Evolutionary conservation across 37 sponge, comb jelly and placozoan genomes (phyloP).

Genomic region (Mnemiopsis leidyi): DNA sequence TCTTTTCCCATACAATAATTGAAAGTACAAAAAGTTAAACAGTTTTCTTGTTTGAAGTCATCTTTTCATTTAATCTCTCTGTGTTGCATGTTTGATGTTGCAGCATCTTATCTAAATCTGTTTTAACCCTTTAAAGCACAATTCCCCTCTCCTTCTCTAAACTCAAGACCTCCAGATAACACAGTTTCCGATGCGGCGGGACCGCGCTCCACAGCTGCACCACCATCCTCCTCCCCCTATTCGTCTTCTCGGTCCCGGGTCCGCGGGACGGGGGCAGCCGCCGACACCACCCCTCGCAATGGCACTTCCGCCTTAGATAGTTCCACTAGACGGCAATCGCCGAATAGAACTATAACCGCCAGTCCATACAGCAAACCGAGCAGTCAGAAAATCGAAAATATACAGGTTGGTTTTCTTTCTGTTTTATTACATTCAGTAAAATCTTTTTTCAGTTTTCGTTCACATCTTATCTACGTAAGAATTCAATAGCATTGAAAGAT

Average conservation of each 20-base stretch:
- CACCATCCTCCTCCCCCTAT: slow-evolving; percentile 3
- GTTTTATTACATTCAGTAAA: too few species aligned
- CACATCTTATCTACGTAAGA: too few species aligned
- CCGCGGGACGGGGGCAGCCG: not conserved
- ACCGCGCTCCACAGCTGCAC: not conserved
- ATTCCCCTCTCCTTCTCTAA: not conserved
- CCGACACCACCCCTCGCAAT: not conserved
- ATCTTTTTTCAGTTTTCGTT: too few species aligned
- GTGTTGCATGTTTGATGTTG: not conserved
- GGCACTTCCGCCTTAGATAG: not conserved
- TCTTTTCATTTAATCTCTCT: not conserved
- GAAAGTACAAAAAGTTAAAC: not conserved
- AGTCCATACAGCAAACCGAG: slow-evolving; percentile 9
- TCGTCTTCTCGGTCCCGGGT: not conserved
- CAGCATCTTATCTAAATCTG: not conserved
- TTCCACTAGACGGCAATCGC: not conserved
- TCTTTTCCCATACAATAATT: not conserved
- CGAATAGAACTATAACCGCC: not conserved
- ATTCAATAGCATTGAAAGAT: too few species aligned
- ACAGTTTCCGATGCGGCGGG: not conserved
- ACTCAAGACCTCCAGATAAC: not conserved
- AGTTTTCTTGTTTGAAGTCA: not conserved
- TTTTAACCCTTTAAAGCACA: not conserved
- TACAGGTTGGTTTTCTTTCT: slow-evolving; percentile 52
- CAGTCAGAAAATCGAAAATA: not conserved